Base-by-base conservation (phyloP, 1,140 invertebrate species). In the Phenacoccus solenopsis region DNA sequence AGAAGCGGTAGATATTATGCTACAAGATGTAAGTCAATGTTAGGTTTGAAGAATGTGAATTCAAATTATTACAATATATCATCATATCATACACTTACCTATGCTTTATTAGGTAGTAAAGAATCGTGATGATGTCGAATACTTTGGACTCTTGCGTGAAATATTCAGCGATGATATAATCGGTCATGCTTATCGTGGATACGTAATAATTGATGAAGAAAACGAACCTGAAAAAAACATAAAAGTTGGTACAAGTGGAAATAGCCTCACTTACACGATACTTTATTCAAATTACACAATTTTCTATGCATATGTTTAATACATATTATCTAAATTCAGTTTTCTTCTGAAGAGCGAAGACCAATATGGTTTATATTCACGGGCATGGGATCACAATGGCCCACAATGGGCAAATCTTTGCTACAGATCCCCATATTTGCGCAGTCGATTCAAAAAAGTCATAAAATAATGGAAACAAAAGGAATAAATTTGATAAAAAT, bases 301-400 rank as follows among this genome's bases (percentile, higher is more conserved):
- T n/a, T n/a, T n/a, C n/a, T n/a, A n/a, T n/a, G n/a, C n/a, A n/a
- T n/a, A n/a, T n/a, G n/a, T n/a, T n/a, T n/a, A 32, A 32, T 32
- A 13, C 5, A 32, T 13, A 32, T 32, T 32, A 9, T 49, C 78
- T 84, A 21, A 28, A 27, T 84, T 13, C 24, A 72, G 70, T 28
- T 71, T 64, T 59, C 67, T 10, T 67, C n/a, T n/a, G 20, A 12
- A 20, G 25, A 56, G 16, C 49, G 71, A 67, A 28, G 69, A 49
- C 69, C 72, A 13, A 25, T 72, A 5, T 72, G 72, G 72, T 72
- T 81, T 76, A 77, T 89, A 4, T 89, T 86, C 76, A 82, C 86
- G 69, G 86, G 87, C 30, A 86, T 88, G 85, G 86, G 86, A 1
- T 81, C 81, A 22, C 86, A 89, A 75, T 89, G 86, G 85, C 76